Evolutionary conservation across 2,888 invertebrate genomes (phyloP), one percentile per base, ranked within the genome.

Genomic region (Tetranychus piercei): DNA sequence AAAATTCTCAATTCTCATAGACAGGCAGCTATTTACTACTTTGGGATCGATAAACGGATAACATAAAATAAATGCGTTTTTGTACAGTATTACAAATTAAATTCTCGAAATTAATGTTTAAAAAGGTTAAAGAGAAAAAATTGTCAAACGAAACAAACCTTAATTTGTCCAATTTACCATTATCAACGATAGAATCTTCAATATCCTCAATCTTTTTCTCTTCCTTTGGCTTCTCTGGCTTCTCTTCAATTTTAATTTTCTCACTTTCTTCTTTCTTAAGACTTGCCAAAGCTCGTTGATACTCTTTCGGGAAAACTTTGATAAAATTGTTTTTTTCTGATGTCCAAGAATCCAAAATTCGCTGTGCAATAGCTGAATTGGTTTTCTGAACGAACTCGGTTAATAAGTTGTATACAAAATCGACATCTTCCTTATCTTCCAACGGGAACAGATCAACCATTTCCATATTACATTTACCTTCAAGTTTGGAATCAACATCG

Each of bases 251-350:
- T 18, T 34, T 23, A 64, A 64, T 81, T 90, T 88, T 81, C 92
- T 91, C 76, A 89, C 84, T 79, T 90, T 89, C 82, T 89, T 90
- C 81, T 89, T 89, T 22, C 22, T 73, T 64, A 79, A 91, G 90
- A 78, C 89, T 83, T 4, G 87, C 87, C 6, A 87, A 84, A 81
- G 94, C 92, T 77, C 90, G 86, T 81, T 95, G 94, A 84, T 95
- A 99, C 81, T 99, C 99, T 80, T 90, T 90, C 0, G 99, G 97
- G 86, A 97, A 97, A 72, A 97, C 92, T 85, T 99, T 99, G 74
- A 94, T 87, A 82, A 99, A 94, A 82, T 89, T 87, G 44, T 87
- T 84, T 71, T 90, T 88, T 75, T 88, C 86, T 76, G 86, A 85
- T 0, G 88, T 87, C 96, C 95, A 92, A 76, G 90, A 87, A 78